These are phyloP conservation scores for Halcyon malimbica DNA, from an alignment of 2,113 vertebrate genomes.

Conservation along the genomic window DNA sequence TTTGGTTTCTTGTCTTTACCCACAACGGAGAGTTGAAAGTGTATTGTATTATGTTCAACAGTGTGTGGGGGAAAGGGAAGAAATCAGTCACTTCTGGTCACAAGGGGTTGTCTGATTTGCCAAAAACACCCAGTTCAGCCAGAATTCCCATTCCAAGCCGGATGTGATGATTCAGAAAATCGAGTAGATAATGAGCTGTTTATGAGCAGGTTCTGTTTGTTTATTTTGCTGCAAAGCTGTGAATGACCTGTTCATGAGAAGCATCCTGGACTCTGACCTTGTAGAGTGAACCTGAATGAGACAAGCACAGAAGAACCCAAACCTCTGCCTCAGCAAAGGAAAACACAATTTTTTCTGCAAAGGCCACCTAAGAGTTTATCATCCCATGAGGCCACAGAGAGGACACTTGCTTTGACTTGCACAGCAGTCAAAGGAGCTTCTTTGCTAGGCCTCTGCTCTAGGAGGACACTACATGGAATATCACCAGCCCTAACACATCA, in stretches of 20 bases:
- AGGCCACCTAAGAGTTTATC: not conserved
- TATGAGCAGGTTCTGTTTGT: conserved; percentile 22
- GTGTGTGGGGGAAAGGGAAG: not conserved
- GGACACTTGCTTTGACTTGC: not conserved
- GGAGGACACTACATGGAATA: not conserved
- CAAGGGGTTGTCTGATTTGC: not conserved
- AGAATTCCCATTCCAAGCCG: conserved; percentile 24
- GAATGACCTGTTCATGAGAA: not conserved
- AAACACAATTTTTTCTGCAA: not conserved
- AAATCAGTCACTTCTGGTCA: conserved; percentile 27
- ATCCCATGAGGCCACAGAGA: not conserved
- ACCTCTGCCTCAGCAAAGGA: not conserved
- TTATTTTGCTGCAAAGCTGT: conserved; percentile 22
- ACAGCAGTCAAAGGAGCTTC: not conserved
- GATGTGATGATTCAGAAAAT: conserved; percentile 47
- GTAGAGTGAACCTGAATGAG: not conserved
- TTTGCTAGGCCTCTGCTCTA: not conserved
- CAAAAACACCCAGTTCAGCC: not conserved
- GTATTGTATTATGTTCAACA: not conserved
- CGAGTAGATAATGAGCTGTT: conserved; percentile 38
- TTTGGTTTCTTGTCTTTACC: conserved; percentile 15
- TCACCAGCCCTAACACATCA: not conserved
- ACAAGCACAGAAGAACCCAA: not conserved
- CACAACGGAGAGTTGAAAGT: not conserved
- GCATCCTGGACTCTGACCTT: not conserved